Conservation (phyloP, 2,888 invertebrate genomes). For the Argynnis bischoffii region DNA sequence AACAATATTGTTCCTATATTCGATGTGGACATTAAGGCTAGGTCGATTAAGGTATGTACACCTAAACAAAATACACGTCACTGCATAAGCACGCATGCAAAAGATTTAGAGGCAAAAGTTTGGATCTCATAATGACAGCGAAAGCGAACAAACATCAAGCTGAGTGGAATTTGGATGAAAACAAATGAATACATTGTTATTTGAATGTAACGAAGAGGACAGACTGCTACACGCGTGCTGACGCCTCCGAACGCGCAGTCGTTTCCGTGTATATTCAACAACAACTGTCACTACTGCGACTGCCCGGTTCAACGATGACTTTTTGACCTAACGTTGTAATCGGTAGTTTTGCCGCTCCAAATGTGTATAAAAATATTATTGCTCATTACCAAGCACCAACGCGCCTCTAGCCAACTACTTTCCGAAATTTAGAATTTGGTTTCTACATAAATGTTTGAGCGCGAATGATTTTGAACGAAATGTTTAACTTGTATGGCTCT, state of each 20-base stretch:
- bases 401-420: conserved; percentile 78
- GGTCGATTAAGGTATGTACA: conserved; percentile 72
- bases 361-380: conserved; percentile 82
- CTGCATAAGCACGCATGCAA: conserved; percentile 80
- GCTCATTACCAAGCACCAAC: conserved; percentile 81
- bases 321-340: conserved; percentile 65
- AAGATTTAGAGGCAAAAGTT: conserved; percentile 75
- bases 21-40: conserved; percentile 81
- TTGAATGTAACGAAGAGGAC: conserved; percentile 71
- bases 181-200: conserved; percentile 81
- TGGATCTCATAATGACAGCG: conserved; percentile 54
- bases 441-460: conserved; percentile 71
- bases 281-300: conserved; percentile 25
- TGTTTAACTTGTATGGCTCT: conserved; percentile 36
- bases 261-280: conserved; percentile 42
- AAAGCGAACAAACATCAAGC: conserved; percentile 45
- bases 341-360: conserved; percentile 54
- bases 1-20: conserved; percentile 70
- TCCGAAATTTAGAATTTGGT: conserved; percentile 73
- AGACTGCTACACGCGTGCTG: conserved; percentile 73
- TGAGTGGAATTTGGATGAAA: conserved; percentile 79
- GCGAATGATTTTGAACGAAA: conserved; percentile 66
- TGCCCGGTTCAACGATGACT: conserved; percentile 57
- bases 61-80: conserved; percentile 71
- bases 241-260: conserved; percentile 42